Conservation (phyloP, 1,140 invertebrate species). For the Globodera rostochiensis region DNA sequence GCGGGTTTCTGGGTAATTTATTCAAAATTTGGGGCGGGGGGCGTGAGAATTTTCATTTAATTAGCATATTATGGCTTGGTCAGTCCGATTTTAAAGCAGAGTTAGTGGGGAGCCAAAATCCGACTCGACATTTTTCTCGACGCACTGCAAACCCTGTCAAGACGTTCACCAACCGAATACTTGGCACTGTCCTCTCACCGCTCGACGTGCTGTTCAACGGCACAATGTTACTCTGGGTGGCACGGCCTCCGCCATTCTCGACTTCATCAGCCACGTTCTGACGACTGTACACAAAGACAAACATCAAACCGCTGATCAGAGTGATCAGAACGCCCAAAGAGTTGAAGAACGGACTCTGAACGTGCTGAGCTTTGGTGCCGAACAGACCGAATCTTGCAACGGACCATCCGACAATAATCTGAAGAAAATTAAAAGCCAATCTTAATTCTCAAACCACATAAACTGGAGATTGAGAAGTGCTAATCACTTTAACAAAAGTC, state of each 20-base stretch:
- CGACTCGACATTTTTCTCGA: no score
- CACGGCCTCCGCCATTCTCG: constrained; percentile 1
- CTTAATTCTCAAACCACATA: no score
- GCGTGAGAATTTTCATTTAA: no score
- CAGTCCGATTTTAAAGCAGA: no score
- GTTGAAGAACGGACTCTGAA: constrained; percentile 47
- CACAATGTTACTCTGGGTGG: not conserved
- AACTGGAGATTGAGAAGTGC: no score
- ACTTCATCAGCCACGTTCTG: constrained; percentile 8
- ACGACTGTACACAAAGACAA: constrained; percentile 49
- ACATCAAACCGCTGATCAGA: constrained; percentile 55
- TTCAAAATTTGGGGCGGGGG: no score
- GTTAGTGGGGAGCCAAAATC: no score
- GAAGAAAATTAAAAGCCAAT: constrained; percentile 11
- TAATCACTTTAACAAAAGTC: no score
- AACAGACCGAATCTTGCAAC: constrained; percentile 62
- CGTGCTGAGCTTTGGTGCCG: constrained; percentile 49
- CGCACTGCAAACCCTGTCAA: no score
- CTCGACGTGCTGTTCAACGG: not conserved
- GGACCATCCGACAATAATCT: constrained; percentile 61
- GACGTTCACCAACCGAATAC: no score
- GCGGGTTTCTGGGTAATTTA: no score
- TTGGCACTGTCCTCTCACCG: not conserved
- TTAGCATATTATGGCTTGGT: no score
- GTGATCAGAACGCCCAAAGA: constrained; percentile 56